Base-by-base conservation (phyloP, 2,113 vertebrate genomes). In the Thamnaconus septentrionalis region DNA sequence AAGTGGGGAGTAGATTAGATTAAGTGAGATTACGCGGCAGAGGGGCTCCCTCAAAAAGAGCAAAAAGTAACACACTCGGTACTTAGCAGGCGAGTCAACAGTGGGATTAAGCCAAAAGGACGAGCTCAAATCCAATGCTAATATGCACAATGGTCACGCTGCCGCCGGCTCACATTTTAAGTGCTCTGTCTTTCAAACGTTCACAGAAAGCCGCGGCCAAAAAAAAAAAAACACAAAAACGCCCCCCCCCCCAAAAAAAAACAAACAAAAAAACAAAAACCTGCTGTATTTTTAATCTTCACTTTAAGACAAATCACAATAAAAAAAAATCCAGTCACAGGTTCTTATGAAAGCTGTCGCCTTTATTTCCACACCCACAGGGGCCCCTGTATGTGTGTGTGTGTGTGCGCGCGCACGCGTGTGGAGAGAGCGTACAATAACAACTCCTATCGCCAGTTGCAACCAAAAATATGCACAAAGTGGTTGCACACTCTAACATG, bases 11-110 rank as follows among this genome's bases (percentile, higher is more conserved):
- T 85, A 82, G 80, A 90, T 91, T 87, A 92, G 89, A 91, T 92
- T 90, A 90, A 88, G 81, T 79, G 78, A 92, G 90, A 89, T 92
- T 91, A 90, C 69, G 83, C 18, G 18, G 18, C 72, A 54, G 78
- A 85, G 79, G 87, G 85, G 82, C 81, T 84, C 76, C 87, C 73
- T 80, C 84, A 79, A 83, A 89, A 90, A 89, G 89, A 88, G 84
- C 71, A 80, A 85, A 81, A 86, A 90, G 89, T 82, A 89, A 89
- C 90, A 89, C 78, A 76, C 77, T 79, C 66, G 11, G 88, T 76
- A 76, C 74, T 86, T 88, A 86, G 83, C 73, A 83, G 76, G 62
- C 73, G 61, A 89, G 85, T 88, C 88, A 90, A 89, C 84, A 85
- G 69, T 64, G 77, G 86, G 87, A 87, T 88, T 87, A 89, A 64